Conservation (phyloP, 2,113 vertebrate species). For the Scopus umbretta region DNA sequence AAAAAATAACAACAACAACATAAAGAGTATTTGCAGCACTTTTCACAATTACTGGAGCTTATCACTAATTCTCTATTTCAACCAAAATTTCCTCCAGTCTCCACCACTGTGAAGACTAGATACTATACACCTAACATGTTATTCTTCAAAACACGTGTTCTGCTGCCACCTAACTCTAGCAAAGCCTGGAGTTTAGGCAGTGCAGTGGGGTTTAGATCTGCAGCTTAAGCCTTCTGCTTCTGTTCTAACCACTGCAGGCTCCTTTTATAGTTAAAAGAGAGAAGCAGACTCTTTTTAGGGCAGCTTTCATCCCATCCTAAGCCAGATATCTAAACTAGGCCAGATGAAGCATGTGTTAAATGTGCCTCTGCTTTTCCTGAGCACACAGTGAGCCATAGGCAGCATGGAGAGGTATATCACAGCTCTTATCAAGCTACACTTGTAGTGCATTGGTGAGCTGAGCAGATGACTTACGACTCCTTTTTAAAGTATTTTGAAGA, state of each 20-base stretch:
- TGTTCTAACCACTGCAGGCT: not conserved
- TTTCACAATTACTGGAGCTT: not conserved
- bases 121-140: not conserved
- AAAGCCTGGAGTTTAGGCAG: not conserved
- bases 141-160: not conserved
- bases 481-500: not conserved
- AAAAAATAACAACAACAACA: not conserved
- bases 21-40: not conserved
- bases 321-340: not conserved
- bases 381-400: not conserved
- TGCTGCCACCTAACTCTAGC: not conserved
- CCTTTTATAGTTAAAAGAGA: not conserved
- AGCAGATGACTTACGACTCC: not conserved
- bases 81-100: not conserved
- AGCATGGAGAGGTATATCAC: not conserved
- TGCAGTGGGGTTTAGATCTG: fast-evolving
- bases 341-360: not conserved
- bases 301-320: not conserved
- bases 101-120: not conserved
- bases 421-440: not conserved
- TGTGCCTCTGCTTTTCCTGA: not conserved
- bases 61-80: not conserved
- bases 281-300: not conserved
- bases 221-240: not conserved
- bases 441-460: not conserved